Base-by-base conservation (phyloP, 2,797 vertebrate species). In the Parambassis ranga region DNA sequence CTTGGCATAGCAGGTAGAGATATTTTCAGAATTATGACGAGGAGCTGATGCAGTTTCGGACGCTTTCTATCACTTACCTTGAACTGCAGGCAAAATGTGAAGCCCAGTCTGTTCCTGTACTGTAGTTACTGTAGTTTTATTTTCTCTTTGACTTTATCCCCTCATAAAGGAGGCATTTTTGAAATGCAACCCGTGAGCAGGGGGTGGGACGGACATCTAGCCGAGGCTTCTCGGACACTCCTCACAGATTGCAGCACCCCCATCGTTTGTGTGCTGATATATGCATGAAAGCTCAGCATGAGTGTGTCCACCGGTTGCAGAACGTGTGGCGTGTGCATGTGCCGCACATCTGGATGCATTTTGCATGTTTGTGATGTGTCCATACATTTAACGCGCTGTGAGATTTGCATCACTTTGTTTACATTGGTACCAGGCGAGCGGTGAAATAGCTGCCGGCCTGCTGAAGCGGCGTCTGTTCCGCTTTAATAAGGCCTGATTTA, bases 401-500 rank as follows among this genome's bases (percentile, higher is more conserved):
- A 22, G 13, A 24, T 51, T 44, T 57, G 48, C 41, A 18, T 36
- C 3, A 3, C 26, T 22, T 28, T 42, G 20, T 52, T 42, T 37
- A 18, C 27, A 37, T 42, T 20, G 22, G 41, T 35, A 15, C 31
- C 10, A 5, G 48, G 20, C 9, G 4, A 30, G 35, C 37, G 6
- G 8, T 11, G 6, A 52, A 57, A 68, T n/a, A 15, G 68, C 65
- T 65, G 53, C 48, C 7, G 43, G 51, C 47, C 47, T 65, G 77
- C 51, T 23, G 74, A 3, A 1, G 39, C 36, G 23, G 61, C 24
- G 8, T 33, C 73, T 59, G 49, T 36, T 62, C 20, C 36, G 39
- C 55, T 51, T 63, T 83, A 68, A 85, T 82, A 76, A 73, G 64
- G 27, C 26, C 59, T 79, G 79, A 77, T 77, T 76, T 74, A 75